These are phyloP conservation scores for Nerophis lumbriciformis DNA, from an alignment of 2,113 vertebrate genomes.

Conservation along the genomic window DNA sequence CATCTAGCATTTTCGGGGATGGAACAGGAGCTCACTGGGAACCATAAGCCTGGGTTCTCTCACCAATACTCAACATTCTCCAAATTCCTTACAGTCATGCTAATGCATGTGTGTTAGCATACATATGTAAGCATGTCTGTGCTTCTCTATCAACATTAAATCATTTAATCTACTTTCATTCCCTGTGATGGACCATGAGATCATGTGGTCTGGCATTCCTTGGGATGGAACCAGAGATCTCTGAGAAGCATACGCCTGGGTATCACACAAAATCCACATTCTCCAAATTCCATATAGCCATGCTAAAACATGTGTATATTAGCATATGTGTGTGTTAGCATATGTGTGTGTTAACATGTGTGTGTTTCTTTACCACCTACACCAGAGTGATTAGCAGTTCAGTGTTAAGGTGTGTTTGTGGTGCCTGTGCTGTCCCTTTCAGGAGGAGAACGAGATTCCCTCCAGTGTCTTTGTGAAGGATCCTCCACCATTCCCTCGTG, in stretches of 20 bases:
- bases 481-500: slow-evolving; percentile 67
- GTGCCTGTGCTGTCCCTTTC: slow-evolving; percentile 8
- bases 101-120: neutral
- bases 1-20: neutral
- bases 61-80: neutral
- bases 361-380: neutral
- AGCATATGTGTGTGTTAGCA: neutral
- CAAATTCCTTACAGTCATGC: neutral
- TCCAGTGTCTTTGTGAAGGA: slow-evolving; percentile 85
- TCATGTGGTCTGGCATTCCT: neutral
- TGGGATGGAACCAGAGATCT: neutral
- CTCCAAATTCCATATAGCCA: slow-evolving; percentile 1
- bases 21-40: neutral
- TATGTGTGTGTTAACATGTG: neutral
- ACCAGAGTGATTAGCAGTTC: neutral
- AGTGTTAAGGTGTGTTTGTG: neutral
- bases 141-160: too few relatives aligned
- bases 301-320: neutral
- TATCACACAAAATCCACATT: neutral
- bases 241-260: neutral
- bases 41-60: neutral
- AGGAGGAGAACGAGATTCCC: slow-evolving; percentile 98
- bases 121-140: neutral
- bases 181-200: neutral
- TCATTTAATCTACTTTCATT: too few relatives aligned